Conservation (phyloP, 2,113 vertebrate genomes). For the Scomber colias region DNA sequence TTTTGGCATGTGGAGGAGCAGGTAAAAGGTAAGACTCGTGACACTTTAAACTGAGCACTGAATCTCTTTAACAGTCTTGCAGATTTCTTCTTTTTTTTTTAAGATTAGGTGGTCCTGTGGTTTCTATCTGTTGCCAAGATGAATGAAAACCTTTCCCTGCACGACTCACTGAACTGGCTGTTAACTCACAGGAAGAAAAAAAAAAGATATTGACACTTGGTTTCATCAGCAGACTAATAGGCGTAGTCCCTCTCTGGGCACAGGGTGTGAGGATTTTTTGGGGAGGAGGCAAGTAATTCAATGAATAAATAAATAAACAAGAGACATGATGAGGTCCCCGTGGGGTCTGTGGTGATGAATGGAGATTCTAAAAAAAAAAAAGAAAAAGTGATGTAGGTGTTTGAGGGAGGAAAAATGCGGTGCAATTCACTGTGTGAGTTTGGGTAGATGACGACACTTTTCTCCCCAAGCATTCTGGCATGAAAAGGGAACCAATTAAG, state of each 20-base stretch:
- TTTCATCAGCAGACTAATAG: slow-evolving; percentile 69
- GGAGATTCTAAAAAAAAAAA: slow-evolving; percentile 23
- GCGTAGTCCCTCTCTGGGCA: slow-evolving; percentile 45
- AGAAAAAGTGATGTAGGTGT: slow-evolving; percentile 28
- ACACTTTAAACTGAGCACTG: background rate
- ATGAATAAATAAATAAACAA: slow-evolving; percentile 1
- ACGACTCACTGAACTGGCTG: slow-evolving; percentile 37
- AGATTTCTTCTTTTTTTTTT: background rate
- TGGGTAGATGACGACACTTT: slow-evolving; percentile 41
- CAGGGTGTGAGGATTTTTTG: slow-evolving; percentile 16
- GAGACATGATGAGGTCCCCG: slow-evolving; percentile 26
- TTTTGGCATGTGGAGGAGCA: slow-evolving; percentile 72
- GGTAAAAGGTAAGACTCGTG: slow-evolving; percentile 76
- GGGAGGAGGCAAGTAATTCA: slow-evolving; percentile 3
- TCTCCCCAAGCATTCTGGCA: background rate
- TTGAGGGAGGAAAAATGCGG: slow-evolving; percentile 2
- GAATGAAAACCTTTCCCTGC: background rate
- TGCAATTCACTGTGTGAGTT: slow-evolving; percentile 50
- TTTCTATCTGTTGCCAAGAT: slow-evolving; percentile 24
- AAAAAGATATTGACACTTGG: slow-evolving; percentile 59
- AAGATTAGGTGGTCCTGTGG: background rate
- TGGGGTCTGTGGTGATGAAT: slow-evolving; percentile 39
- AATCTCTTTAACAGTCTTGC: background rate
- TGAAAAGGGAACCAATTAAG: slow-evolving; percentile 17
- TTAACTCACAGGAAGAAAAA: slow-evolving; percentile 31